Percentiles rank a stretch among this genome's conserved stretches.
Conservation (phyloP, 2,113 vertebrate genomes). For the Pollachius pollachius region DNA sequence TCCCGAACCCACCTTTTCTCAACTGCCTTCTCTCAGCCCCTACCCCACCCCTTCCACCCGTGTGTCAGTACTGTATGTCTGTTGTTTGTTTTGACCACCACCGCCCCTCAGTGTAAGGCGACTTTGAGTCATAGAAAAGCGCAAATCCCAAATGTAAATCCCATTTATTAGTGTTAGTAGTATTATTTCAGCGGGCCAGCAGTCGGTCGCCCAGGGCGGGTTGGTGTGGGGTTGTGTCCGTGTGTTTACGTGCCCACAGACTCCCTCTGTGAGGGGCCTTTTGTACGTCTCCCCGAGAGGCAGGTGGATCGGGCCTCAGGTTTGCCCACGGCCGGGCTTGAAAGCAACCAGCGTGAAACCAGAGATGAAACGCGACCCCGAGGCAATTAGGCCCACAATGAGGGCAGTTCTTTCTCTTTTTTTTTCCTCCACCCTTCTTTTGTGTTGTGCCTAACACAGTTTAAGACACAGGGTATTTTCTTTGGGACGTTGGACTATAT, state of each 20-base stretch:
- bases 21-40: no score
- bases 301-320: constrained; percentile 72
- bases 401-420: constrained; percentile 54
- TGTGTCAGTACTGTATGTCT: no score
- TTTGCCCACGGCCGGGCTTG: constrained; percentile 65
- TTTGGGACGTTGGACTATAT: constrained; percentile 8
- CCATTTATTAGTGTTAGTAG: no score
- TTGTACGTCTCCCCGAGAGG: constrained; percentile 66
- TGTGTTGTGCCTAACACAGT: constrained; percentile 68
- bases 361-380: constrained; percentile 72
- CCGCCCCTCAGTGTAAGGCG: no score
- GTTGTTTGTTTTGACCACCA: no score
- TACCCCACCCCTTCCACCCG: no score
- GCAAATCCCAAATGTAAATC: no score
- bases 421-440: constrained; percentile 54
- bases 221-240: constrained; percentile 9
- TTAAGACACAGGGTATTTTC: constrained; percentile 34
- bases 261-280: constrained; percentile 64
- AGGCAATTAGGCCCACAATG: constrained; percentile 80
- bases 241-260: constrained; percentile 73
- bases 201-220: no score
- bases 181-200: no score
- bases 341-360: constrained; percentile 75
- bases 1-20: no score
- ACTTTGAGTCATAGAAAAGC: no score